phyloP scores from a whole-genome alignment of 2,797 vertebrate genomes.

The Gorsachius magnificus region DNA sequence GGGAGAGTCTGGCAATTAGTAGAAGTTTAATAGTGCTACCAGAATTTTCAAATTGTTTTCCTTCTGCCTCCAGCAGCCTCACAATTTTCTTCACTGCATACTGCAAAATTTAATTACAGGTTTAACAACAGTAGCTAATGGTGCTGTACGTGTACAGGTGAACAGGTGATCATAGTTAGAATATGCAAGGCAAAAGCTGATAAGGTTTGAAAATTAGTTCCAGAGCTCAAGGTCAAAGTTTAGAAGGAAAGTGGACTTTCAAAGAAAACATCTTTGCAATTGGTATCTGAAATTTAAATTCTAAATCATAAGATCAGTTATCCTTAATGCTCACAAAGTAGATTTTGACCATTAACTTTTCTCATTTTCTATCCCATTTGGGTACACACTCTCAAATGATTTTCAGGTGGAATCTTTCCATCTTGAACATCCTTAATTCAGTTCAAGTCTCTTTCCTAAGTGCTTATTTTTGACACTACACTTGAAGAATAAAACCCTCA shows the following conservation, averaged over 20 bases:
- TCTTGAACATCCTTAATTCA: slow-evolving; percentile 31
- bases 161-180: neutral
- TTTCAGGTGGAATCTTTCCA: slow-evolving; percentile 36
- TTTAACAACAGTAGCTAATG: neutral
- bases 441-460: slow-evolving; percentile 17
- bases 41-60: neutral
- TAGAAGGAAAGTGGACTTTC: neutral
- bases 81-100: neutral
- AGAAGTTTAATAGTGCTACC: neutral
- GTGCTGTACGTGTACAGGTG: neutral
- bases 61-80: neutral
- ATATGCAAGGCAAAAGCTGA: neutral
- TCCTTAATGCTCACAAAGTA: neutral
- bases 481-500: slow-evolving; percentile 55
- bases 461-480: slow-evolving; percentile 58
- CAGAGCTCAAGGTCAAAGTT: neutral
- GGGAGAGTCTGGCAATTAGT: neutral
- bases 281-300: neutral
- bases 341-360: slow-evolving; percentile 52
- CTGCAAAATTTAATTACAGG: neutral
- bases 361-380: slow-evolving; percentile 18
- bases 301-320: neutral
- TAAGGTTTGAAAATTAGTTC: neutral
- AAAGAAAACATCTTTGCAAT: neutral
- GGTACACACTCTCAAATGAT: neutral